A percentile compares a stretch with the other conserved stretches of the same genome.
These are phyloP conservation scores for Lumbricus terrestris DNA, from an alignment of 2,888 invertebrate species.

Conservation along the genomic window DNA sequence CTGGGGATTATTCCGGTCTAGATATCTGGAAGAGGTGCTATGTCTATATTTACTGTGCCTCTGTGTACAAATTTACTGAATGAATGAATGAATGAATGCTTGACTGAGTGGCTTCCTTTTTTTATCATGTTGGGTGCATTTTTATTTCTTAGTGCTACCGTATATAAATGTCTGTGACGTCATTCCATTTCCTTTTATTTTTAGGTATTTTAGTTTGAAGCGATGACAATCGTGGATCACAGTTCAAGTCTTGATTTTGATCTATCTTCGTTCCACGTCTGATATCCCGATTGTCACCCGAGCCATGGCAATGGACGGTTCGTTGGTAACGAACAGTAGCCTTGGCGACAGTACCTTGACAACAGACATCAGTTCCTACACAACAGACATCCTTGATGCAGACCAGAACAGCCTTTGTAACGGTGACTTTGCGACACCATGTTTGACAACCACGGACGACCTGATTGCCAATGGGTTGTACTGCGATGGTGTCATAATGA, in stretches of 20 bases:
- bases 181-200: neutral
- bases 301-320: neutral
- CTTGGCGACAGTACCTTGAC: constrained; percentile 9
- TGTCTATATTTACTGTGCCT: no score
- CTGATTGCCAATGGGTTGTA: neutral
- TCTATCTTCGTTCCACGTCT: neutral
- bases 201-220: neutral
- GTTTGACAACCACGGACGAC: neutral
- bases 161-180: neutral
- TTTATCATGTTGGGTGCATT: neutral
- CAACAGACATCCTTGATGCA: neutral
- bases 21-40: neutral
- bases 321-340: neutral
- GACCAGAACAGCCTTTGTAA: neutral
- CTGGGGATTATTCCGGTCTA: neutral
- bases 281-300: neutral
- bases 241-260: neutral
- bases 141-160: neutral
- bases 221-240: neutral
- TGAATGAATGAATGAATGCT: neutral
- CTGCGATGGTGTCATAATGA: constrained; percentile 5
- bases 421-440: neutral
- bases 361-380: constrained; percentile 4
- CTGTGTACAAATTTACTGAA: neutral
- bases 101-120: no score